Evolutionary conservation across 1,140 invertebrate species (phyloP).

Genomic region (Carposina sasakii): DNA sequence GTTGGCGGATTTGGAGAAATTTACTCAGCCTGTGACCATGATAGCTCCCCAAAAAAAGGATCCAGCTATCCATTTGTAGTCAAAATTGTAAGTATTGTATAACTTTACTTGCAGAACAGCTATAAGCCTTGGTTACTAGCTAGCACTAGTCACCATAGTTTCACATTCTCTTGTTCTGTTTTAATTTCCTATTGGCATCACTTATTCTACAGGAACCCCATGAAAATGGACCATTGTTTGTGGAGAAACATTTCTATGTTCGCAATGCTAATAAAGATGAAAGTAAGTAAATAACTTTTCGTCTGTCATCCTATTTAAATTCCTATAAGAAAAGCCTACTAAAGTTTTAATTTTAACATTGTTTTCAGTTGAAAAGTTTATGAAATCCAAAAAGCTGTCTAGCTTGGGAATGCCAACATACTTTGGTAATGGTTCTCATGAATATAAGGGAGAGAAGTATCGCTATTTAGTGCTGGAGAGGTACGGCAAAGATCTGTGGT

Average conservation of each 20-base stretch:
- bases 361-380: slow-evolving; percentile 83
- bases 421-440: slow-evolving; percentile 87
- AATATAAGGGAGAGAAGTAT: slow-evolving; percentile 83
- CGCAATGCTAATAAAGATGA: slow-evolving; percentile 86
- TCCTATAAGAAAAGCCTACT: background rate
- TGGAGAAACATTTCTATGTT: slow-evolving; percentile 96
- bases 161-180: background rate
- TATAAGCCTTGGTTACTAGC: too few relatives aligned
- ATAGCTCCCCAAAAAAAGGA: slow-evolving; percentile 64
- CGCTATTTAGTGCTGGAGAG: slow-evolving; percentile 94
- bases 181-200: slow-evolving; percentile 11
- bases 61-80: slow-evolving; percentile 79
- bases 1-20: slow-evolving; percentile 96
- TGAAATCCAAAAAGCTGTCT: slow-evolving; percentile 79
- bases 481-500: slow-evolving; percentile 92
- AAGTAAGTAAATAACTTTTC: slow-evolving; percentile 74
- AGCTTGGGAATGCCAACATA: slow-evolving; percentile 90
- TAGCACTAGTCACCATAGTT: too few relatives aligned
- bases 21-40: slow-evolving; percentile 81
- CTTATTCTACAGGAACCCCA: slow-evolving; percentile 84
- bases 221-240: slow-evolving; percentile 94
- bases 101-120: too few relatives aligned
- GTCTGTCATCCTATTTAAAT: too few relatives aligned
- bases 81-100: slow-evolving; percentile 85
- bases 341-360: slow-evolving; percentile 11